These are phyloP conservation scores for Tapirus indicus DNA, from an alignment of 2,797 vertebrate species.

Conservation along the genomic window DNA sequence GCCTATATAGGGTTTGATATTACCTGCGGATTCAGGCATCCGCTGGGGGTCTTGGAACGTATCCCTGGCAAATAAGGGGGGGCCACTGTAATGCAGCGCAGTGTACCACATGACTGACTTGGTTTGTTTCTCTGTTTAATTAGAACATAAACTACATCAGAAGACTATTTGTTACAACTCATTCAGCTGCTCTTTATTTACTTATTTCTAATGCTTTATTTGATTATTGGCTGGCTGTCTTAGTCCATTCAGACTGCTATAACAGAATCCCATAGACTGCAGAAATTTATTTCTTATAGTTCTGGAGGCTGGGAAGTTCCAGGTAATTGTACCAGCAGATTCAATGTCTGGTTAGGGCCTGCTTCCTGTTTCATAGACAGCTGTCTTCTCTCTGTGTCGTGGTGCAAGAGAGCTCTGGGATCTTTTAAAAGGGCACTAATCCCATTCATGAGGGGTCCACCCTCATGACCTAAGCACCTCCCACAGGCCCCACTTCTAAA, in stretches of 20 bases:
- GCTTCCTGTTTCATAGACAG: neutral
- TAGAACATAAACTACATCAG: neutral
- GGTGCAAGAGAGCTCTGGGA: neutral
- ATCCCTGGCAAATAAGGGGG: too few species aligned
- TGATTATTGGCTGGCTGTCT: neutral
- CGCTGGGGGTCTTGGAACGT: too few species aligned
- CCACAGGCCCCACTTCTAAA: neutral
- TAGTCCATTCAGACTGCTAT: neutral
- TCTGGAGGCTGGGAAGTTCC: neutral
- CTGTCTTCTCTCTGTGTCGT: neutral
- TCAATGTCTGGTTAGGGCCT: neutral
- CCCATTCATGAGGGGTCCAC: neutral
- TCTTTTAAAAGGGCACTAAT: neutral
- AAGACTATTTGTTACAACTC: neutral
- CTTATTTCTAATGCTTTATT: neutral
- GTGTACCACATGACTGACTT: neutral
- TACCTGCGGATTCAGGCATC: too few species aligned
- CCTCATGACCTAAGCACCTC: neutral
- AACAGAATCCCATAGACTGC: neutral
- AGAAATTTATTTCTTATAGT: neutral
- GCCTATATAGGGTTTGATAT: too few species aligned
- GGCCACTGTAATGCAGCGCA: neutral
- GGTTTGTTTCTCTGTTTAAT: constrained; percentile 29
- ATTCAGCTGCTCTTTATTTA: constrained; percentile 32
- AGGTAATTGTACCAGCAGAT: neutral